Evolutionary conservation across 2,797 vertebrate genomes (phyloP), one percentile per base, ranked within the genome.

Genomic region (Parotocinclus haroldoi): DNA sequence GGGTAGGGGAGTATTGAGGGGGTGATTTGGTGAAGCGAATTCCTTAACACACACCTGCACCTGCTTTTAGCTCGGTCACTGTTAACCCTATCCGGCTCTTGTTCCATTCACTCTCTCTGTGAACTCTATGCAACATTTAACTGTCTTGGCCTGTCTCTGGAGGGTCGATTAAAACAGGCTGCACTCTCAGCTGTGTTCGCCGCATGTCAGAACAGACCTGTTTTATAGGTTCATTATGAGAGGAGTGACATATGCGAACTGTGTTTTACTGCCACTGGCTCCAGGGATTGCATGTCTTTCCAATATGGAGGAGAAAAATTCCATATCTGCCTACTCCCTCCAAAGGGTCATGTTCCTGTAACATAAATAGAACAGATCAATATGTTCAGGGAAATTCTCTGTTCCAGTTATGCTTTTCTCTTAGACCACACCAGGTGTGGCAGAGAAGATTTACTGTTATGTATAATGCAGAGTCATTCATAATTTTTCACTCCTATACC

Each of bases 211-310:
- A 83, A 81, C 74, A 66, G 63, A 54, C 74, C 84, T 83, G 80
- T 57, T 89, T 89, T 90, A 90, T 86, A 81, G 75, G 69, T 74
- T 68, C 63, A 75, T 73, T 73, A 73, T 73, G 58, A 39, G 81
- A 81, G 74, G 82, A 82, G 83, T 80, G 85, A 84, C 85, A 89
- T 84, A 83, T 83, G 80, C 81, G 72, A 76, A 86, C 86, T 74
- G 82, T 87, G 82, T 89, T 91, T 90, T 89, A 90, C 89, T 87
- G 88, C 88, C 87, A 88, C 87, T 84, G 87, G 85, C 88, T 85
- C 77, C 80, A 83, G 79, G 87, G 89, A 86, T 88, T 85, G 76
- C 17, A 73, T 81, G 79, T 84, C 73, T 75, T 84, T 80, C 76
- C 82, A 84, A 83, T 81, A 78, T 36, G 37, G 45, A 66, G 27